Conservation (phyloP, 2,888 invertebrate species). For the Eretmocerus hayati region DNA sequence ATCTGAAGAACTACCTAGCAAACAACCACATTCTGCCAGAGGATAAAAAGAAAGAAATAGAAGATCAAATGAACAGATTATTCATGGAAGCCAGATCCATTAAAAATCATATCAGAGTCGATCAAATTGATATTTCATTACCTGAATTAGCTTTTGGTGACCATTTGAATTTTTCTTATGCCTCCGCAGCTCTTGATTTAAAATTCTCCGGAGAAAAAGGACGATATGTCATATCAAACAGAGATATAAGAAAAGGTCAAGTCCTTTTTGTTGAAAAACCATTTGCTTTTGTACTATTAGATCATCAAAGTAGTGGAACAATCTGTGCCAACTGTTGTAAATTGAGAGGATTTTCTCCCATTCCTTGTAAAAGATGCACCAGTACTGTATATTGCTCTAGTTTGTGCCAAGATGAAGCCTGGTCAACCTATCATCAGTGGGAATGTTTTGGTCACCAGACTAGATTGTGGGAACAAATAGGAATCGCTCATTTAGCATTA, state of each 20-base stretch:
- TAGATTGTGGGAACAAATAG: constrained; percentile 61
- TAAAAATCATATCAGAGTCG: too few relatives aligned
- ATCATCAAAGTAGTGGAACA: constrained; percentile 47
- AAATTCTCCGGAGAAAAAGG: constrained; percentile 56
- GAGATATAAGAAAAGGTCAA: constrained; percentile 58
- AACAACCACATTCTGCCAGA: too few relatives aligned
- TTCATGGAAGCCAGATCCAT: too few relatives aligned
- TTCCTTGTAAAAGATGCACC: constrained; percentile 61
- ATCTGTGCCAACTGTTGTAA: constrained; percentile 71
- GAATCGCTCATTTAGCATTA: constrained; percentile 73
- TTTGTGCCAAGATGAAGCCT: constrained; percentile 55
- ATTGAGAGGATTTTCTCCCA: too few relatives aligned
- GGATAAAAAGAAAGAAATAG: too few relatives aligned
- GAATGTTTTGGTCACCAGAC: constrained; percentile 64
- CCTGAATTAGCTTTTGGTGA: constrained; percentile 49
- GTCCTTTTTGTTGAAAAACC: constrained; percentile 75
- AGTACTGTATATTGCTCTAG: constrained; percentile 63
- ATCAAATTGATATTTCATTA: neutral
- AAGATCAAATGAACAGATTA: too few relatives aligned
- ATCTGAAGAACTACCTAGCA: too few relatives aligned
- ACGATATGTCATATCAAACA: constrained; percentile 59
- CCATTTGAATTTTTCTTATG: constrained; percentile 51
- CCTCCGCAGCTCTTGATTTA: constrained; percentile 51
- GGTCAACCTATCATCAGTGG: constrained; percentile 58
- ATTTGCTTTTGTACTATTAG: constrained; percentile 66